A percentile compares a stretch with the other conserved stretches of the same genome.
Conservation (phyloP, 2,888 invertebrate species). For the Syrista parreyssii region DNA sequence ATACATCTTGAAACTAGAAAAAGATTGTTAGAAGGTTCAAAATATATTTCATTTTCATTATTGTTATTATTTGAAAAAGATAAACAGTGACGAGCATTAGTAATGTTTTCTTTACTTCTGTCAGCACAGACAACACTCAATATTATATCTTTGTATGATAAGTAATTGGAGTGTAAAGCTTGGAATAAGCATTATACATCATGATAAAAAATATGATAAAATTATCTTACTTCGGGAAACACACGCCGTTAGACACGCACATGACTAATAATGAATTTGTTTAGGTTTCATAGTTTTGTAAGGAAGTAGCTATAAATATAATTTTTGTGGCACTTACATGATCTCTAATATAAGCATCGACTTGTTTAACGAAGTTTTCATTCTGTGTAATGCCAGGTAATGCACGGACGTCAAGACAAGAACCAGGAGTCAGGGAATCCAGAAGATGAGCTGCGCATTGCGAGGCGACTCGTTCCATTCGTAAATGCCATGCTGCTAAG, state of each 20-base stretch:
- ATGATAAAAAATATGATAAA: neutral
- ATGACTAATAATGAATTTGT: neutral
- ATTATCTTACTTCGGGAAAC: neutral
- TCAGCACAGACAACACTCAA: neutral
- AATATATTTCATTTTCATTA: neutral
- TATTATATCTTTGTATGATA: too few relatives aligned
- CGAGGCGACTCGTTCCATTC: slow-evolving; percentile 79
- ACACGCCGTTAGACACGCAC: neutral
- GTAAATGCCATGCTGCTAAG: slow-evolving; percentile 81
- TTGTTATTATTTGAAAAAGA: neutral
- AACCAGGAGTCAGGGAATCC: slow-evolving; percentile 68
- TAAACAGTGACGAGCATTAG: slow-evolving; percentile 2
- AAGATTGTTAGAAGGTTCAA: slow-evolving; percentile 14
- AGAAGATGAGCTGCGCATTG: slow-evolving; percentile 77
- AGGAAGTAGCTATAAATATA: neutral
- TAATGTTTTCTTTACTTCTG: neutral
- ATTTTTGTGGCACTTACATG: slow-evolving; percentile 68
- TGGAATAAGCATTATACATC: too few relatives aligned
- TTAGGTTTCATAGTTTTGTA: neutral
- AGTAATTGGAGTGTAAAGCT: too few relatives aligned
- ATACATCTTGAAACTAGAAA: slow-evolving; percentile 74
- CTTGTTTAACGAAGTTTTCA: slow-evolving; percentile 71
- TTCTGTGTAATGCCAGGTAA: slow-evolving; percentile 69
- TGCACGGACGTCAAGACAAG: slow-evolving; percentile 70
- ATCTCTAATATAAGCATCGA: slow-evolving; percentile 78